A percentile compares a stretch with the other conserved stretches of the same genome.
phyloP scores from a whole-genome alignment of 1,140 invertebrate species.

The Zaprionus ghesquierei region DNA sequence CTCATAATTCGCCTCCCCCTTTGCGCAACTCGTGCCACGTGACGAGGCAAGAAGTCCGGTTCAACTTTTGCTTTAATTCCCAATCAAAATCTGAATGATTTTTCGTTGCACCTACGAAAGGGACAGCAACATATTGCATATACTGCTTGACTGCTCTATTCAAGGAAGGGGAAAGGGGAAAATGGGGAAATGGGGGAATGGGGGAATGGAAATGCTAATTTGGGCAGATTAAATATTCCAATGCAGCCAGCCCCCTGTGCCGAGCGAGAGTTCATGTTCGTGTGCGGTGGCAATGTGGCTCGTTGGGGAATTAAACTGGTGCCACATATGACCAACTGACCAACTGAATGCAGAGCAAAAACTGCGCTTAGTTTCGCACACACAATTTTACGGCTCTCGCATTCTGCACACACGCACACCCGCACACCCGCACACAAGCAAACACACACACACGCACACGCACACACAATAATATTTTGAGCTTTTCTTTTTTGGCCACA shows the following conservation, averaged over 20 bases:
- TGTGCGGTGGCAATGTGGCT: conserved; percentile 27
- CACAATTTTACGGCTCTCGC: conserved; percentile 37
- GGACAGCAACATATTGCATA: neutral
- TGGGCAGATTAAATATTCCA: neutral
- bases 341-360: conserved; percentile 24
- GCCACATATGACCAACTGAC: conserved; percentile 7
- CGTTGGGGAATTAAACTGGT: conserved; percentile 22
- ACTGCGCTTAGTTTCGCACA: conserved; percentile 53
- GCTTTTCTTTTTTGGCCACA: conserved; percentile 38
- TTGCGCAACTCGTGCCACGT: conserved; percentile 1
- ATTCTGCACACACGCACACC: neutral
- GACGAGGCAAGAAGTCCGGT: neutral
- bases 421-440: neutral
- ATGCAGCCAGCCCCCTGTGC: neutral
- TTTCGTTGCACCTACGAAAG: neutral
- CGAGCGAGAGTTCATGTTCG: neutral
- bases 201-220: neutral
- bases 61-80: neutral
- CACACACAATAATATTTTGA: conserved; percentile 16
- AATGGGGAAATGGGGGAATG: neutral
- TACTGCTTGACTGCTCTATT: neutral
- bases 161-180: no score
- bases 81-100: neutral
- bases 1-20: conserved; percentile 43
- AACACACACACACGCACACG: neutral